phyloP scores from a whole-genome alignment of 2,888 invertebrate genomes.

The Plebejus anna region DNA sequence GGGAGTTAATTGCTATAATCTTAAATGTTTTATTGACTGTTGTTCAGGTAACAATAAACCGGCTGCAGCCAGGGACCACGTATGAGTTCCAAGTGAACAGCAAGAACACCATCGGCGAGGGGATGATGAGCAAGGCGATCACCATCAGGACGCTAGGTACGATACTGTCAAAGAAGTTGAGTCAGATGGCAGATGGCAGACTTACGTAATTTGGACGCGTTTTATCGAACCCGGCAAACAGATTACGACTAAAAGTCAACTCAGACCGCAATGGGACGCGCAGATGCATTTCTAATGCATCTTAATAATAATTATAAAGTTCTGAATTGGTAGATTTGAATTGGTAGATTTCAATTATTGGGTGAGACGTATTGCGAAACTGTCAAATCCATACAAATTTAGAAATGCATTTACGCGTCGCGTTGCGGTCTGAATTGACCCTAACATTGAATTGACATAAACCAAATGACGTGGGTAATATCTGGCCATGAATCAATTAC shows the following conservation, averaged over 20 bases:
- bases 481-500: neutral
- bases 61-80: conserved; percentile 92
- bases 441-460: neutral
- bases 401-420: too few relatives aligned
- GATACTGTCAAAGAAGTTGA: neutral
- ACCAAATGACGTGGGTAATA: neutral
- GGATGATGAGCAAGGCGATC: conserved; percentile 96
- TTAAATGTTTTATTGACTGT: neutral
- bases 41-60: conserved; percentile 89
- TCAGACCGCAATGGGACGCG: too few relatives aligned
- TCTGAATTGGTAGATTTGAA: too few relatives aligned
- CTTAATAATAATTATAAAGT: too few relatives aligned
- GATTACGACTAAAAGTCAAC: too few relatives aligned
- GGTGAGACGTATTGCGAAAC: too few relatives aligned
- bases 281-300: too few relatives aligned
- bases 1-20: too few relatives aligned
- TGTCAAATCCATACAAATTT: too few relatives aligned
- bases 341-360: too few relatives aligned
- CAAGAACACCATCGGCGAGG: conserved; percentile 95
- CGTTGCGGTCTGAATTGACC: too few relatives aligned
- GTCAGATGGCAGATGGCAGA: neutral
- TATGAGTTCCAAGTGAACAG: conserved; percentile 98
- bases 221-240: neutral
- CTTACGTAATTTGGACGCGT: neutral
- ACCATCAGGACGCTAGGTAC: conserved; percentile 94